Evolutionary conservation across 1,140 invertebrate species (phyloP).

Genomic region (Neoseiulus cucumeris): DNA sequence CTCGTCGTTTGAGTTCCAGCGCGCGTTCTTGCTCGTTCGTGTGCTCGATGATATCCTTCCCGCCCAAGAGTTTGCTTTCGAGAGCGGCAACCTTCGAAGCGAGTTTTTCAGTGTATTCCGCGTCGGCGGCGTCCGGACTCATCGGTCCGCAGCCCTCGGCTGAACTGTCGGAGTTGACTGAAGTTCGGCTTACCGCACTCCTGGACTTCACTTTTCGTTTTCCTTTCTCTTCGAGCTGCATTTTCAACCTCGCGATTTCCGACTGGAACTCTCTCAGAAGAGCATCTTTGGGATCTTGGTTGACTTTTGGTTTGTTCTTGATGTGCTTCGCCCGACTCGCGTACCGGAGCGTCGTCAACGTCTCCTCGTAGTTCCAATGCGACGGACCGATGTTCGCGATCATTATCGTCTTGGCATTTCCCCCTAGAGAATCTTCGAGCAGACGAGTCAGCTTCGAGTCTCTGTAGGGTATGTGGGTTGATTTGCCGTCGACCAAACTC

Average conservation of each 20-base stretch:
- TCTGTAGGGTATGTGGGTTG: slow-evolving; percentile 69
- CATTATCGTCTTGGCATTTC: slow-evolving; percentile 92
- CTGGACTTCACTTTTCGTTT: slow-evolving; percentile 12
- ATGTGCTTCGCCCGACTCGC: slow-evolving; percentile 84
- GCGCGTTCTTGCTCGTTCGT: slow-evolving; percentile 68
- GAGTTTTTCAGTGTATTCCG: slow-evolving; percentile 13
- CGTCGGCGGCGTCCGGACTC: slow-evolving; percentile 13
- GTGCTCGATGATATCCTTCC: slow-evolving; percentile 68
- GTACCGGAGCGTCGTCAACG: slow-evolving; percentile 68
- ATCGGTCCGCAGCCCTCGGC: neutral
- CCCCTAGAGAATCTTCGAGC: slow-evolving; percentile 67
- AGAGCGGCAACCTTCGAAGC: slow-evolving; percentile 32
- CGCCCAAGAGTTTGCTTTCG: slow-evolving; percentile 68
- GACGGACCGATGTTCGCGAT: slow-evolving; percentile 91
- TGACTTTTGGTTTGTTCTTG: slow-evolving; percentile 83
- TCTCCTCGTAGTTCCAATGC: slow-evolving; percentile 85
- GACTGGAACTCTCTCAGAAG: slow-evolving; percentile 66
- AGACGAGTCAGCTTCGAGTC: slow-evolving; percentile 82
- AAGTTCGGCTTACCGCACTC: neutral
- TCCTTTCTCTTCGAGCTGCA: slow-evolving; percentile 25
- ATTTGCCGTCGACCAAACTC: slow-evolving; percentile 63
- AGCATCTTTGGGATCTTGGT: slow-evolving; percentile 85
- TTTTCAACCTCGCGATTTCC: slow-evolving; percentile 44
- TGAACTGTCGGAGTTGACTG: neutral
- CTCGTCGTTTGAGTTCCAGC: slow-evolving; percentile 50